Conservation (phyloP, 1,140 invertebrate species). For the Wasmannia auropunctata region DNA sequence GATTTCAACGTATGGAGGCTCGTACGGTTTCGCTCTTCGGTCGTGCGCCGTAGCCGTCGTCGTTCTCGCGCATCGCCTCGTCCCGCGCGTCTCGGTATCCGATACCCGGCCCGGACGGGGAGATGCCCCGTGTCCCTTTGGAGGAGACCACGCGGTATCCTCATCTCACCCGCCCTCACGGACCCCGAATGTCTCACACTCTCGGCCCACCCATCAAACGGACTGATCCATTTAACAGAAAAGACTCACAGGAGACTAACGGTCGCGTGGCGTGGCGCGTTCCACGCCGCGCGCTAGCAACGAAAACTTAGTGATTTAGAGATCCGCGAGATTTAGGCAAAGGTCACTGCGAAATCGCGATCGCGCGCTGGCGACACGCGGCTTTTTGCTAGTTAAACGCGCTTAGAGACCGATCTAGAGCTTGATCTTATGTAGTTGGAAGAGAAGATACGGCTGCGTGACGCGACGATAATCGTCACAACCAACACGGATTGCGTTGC, state of each 20-base stretch:
- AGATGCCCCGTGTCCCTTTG: not conserved
- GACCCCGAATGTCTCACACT: constrained; percentile 29
- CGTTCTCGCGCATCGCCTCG: not conserved
- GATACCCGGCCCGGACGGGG: not conserved
- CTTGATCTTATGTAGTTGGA: constrained; percentile 14
- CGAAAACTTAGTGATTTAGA: constrained; percentile 50
- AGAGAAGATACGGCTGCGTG: not conserved
- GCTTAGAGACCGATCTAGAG: constrained; percentile 47
- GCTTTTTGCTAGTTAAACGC: not conserved
- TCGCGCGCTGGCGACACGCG: not conserved
- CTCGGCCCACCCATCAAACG: constrained; percentile 3
- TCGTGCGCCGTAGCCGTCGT: not conserved
- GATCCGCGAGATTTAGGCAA: constrained; percentile 21
- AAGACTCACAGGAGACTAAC: constrained; percentile 38
- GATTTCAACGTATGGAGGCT: not conserved
- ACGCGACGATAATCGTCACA: not conserved
- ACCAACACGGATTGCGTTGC: not conserved
- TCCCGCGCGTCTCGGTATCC: not conserved
- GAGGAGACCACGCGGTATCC: not conserved
- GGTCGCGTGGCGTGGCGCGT: constrained; percentile 19
- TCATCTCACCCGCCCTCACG: constrained; percentile 17
- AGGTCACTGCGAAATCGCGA: constrained; percentile 39
- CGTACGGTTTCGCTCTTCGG: not conserved
- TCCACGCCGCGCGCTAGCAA: constrained; percentile 33
- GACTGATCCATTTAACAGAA: constrained; percentile 37